Evolutionary conservation across 2,888 invertebrate genomes (phyloP).

Genomic region (Gisinianus flammeolus): DNA sequence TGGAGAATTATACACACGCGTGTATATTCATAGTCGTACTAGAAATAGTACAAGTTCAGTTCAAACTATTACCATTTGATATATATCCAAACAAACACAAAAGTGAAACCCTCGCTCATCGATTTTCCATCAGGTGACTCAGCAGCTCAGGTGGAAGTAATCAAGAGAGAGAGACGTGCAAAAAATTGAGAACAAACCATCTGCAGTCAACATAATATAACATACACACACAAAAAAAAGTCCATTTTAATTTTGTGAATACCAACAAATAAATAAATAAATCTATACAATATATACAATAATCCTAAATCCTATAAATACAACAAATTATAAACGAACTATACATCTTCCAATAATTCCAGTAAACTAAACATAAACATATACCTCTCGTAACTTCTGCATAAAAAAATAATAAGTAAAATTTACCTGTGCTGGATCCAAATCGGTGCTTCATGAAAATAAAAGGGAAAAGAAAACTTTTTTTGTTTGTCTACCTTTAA

Average conservation of each 20-base stretch:
- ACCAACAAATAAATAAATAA: not conserved
- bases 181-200: constrained; percentile 23
- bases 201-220: constrained; percentile 18
- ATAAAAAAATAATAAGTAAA: too few relatives aligned
- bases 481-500: too few relatives aligned
- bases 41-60: not conserved
- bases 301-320: too few relatives aligned
- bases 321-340: too few relatives aligned
- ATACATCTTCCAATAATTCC: too few relatives aligned
- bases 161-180: constrained; percentile 29
- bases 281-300: not conserved
- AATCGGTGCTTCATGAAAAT: not conserved
- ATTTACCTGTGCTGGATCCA: too few relatives aligned
- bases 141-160: constrained; percentile 29
- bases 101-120: constrained; percentile 30
- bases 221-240: not conserved
- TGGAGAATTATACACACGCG: not conserved
- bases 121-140: constrained; percentile 39
- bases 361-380: too few relatives aligned
- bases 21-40: not conserved
- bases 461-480: too few relatives aligned
- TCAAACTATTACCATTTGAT: not conserved
- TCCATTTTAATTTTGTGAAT: too few relatives aligned
- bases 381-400: too few relatives aligned
- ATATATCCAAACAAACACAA: too few relatives aligned